Base-by-base conservation (phyloP, 1,140 invertebrate species). In the Potamilus streckersoni region DNA sequence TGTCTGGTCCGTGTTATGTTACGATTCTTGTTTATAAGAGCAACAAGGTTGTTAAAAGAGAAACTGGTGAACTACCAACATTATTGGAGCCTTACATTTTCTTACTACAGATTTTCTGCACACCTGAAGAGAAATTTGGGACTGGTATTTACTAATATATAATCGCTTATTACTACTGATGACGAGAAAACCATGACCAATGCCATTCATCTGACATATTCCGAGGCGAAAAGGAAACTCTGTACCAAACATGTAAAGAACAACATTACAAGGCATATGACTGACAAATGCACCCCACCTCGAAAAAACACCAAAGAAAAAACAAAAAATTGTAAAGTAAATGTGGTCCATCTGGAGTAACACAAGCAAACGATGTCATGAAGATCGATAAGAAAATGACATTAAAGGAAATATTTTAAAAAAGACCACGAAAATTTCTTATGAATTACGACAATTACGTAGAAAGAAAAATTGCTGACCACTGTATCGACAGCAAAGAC, bases 181-280 rank as follows among this genome's bases (percentile, higher is more conserved):
- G 73, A 79, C 19, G 74, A 79, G 61, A 79, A 73, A 58, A 71
- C 70, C 27, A 27, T 27, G 27, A 27, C 27, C 27, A 73, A 80
- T 15, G 74, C 74, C 8, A 76, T 80, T n/a, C 57, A 77, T 62
- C 60, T 56, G n/a, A 59, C 68, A 17, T 76, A 74, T 62, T 63
- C 74, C 17, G 56, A 23, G 8, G 64, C 61, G 2, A 62, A 14
- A 2, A 57, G 72, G 58, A 23, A 19, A 31, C 38, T 80, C 23
- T 80, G 71, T 27, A 74, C 71, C n/a, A 80, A 76, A 56, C 74
- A 80, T 68, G 55, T 80, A 12, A 80, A 79, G 38, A 74, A 76
- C 57, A 80, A 74, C 38, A 38, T 76, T 2, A 71, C 20, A 17
- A 55, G 67, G 31, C 66, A 79, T 59, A 12, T 79, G 15, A 72